Evolutionary conservation across 2,888 invertebrate species (phyloP).

Genomic region (Mythimna lalbum): DNA sequence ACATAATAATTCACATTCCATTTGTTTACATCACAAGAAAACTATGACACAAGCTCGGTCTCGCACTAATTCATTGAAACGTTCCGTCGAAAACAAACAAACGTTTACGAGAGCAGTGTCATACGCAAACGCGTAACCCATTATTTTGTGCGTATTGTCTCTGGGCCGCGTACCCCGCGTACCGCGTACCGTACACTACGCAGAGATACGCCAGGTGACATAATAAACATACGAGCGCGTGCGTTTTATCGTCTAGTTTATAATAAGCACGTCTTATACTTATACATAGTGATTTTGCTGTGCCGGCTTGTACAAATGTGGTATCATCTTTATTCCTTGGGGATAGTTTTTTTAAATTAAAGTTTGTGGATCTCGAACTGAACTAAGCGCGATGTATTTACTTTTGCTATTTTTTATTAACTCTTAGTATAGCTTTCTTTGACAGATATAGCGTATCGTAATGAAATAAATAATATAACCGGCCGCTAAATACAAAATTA

Average conservation of each 20-base stretch:
- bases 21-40: constrained; percentile 29
- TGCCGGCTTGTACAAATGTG: not conserved
- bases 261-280: constrained; percentile 59
- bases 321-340: constrained; percentile 17
- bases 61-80: constrained; percentile 51
- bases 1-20: constrained; percentile 6
- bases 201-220: constrained; percentile 59
- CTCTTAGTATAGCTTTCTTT: not conserved
- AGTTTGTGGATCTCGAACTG: not conserved
- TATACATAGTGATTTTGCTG: not conserved
- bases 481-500: too few relatives aligned
- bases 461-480: too few relatives aligned
- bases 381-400: not conserved
- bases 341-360: not conserved
- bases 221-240: constrained; percentile 66
- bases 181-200: constrained; percentile 44
- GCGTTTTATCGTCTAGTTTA: constrained; percentile 73
- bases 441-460: too few relatives aligned
- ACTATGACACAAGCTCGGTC: constrained; percentile 40
- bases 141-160: constrained; percentile 62
- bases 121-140: constrained; percentile 58
- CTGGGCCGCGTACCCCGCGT: constrained; percentile 26
- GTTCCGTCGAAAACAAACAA: constrained; percentile 51
- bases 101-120: constrained; percentile 54
- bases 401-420: not conserved